Conservation (phyloP, 92 coral and sea anemone genomes). For the Parazoanthus swiftii region DNA sequence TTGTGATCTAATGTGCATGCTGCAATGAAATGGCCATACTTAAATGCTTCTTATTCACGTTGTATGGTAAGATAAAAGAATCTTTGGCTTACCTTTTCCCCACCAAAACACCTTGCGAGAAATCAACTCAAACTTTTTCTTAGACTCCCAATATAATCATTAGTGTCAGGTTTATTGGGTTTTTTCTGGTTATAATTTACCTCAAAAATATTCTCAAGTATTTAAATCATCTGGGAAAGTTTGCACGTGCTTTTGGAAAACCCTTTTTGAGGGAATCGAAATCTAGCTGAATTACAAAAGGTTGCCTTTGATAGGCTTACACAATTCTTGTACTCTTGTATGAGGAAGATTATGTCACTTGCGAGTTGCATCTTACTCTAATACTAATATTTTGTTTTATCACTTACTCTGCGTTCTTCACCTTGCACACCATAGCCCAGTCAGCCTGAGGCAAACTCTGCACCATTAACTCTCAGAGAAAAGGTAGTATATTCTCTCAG, state of each 20-base stretch:
- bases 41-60: too few species aligned
- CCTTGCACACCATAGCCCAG: slow-evolving; percentile 47
- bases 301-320: not conserved
- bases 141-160: too few species aligned
- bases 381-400: slow-evolving; percentile 22
- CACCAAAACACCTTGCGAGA: too few species aligned
- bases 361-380: not conserved
- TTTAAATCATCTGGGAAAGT: not conserved
- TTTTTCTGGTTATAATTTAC: too few species aligned
- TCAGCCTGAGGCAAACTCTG: slow-evolving; percentile 33
- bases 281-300: not conserved
- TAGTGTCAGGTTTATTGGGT: too few species aligned
- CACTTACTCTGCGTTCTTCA: slow-evolving; percentile 18
- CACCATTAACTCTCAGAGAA: slow-evolving; percentile 52
- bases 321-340: not conserved
- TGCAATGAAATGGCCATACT: too few species aligned
- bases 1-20: too few species aligned
- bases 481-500: slow-evolving; percentile 49
- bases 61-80: too few species aligned
- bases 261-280: too few species aligned
- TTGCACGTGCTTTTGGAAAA: not conserved
- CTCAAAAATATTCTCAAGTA: not conserved
- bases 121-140: too few species aligned
- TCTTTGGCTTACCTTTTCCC: too few species aligned
- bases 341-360: not conserved